Percentiles rank a stretch among this genome's conserved stretches.
Evolutionary conservation across 2,113 vertebrate genomes (phyloP).

Genomic region (Xiphophorus hellerii): DNA sequence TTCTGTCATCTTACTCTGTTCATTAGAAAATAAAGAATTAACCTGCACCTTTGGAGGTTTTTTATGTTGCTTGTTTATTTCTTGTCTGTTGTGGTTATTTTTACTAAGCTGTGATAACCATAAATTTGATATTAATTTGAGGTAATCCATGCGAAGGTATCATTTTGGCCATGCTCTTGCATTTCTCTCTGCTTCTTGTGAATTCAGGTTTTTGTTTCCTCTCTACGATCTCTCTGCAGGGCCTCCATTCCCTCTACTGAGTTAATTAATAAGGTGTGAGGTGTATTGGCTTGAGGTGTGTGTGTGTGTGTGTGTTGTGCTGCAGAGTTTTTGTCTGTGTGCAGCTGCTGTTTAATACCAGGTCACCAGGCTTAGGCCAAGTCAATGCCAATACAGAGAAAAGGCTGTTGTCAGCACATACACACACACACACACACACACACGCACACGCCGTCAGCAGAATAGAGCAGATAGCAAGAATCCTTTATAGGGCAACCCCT

Average conservation of each 20-base stretch:
- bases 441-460: slow-evolving; percentile 36
- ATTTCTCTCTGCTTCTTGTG: background rate
- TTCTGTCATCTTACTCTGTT: too few relatives aligned
- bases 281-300: slow-evolving; percentile 10
- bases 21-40: too few relatives aligned
- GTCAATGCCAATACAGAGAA: slow-evolving; percentile 38
- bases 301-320: background rate
- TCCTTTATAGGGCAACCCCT: slow-evolving; percentile 25
- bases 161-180: too few relatives aligned
- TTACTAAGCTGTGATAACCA: background rate
- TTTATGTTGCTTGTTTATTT: too few relatives aligned
- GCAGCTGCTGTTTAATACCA: slow-evolving; percentile 28
- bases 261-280: slow-evolving; percentile 75
- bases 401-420: slow-evolving; percentile 46
- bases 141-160: background rate
- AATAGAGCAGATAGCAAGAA: slow-evolving; percentile 48
- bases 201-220: slow-evolving; percentile 28
- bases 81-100: too few relatives aligned
- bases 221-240: slow-evolving; percentile 41
- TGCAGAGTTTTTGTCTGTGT: slow-evolving; percentile 21
- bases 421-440: slow-evolving; percentile 1
- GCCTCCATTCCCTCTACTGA: slow-evolving; percentile 46
- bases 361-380: slow-evolving; percentile 42
- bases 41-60: too few relatives aligned
- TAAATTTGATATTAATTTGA: background rate